Evolutionary conservation across 2,113 vertebrate species (phyloP), one percentile per base, ranked within the genome.

Genomic region (Pygoscelis adeliae): DNA sequence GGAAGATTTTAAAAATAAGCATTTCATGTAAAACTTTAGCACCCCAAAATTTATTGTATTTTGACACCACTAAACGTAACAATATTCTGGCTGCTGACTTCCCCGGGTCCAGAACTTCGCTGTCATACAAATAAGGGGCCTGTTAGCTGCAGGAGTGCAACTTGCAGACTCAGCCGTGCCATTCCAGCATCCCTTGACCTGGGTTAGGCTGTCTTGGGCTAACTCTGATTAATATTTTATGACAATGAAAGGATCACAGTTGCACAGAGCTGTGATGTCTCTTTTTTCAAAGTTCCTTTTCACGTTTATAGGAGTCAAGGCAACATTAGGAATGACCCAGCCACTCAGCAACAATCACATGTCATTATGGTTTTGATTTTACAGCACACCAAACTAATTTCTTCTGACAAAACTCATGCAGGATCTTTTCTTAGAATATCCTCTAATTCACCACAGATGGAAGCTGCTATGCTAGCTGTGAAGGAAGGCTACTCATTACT

Each of bases 331-430:
- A 94, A 66, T 89, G 90, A 89, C 93, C 91, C 91, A 97, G 89
- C 34, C 74, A 79, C 83, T 94, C 81, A 25, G 84, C 85, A 94
- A 50, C 26, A 63, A 92, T 96, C 85, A 40, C 71, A 86, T 63
- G 49, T 70, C 88, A 67, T 97, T 97, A 92, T 96, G 93, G 79
- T 93, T 98, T 95, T 94, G 91, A 96, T 97, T 97, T 97, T 83
- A 53, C 74, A 93, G 53, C 95, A 95, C 83, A 87, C 93, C 80
- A 86, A 96, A 92, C 71, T 87, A 97, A 97, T 97, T 94, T 95
- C 86, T 97, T 91, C 95, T 96, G 91, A 96, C 95, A 97, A 96
- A 97, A 93, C 81, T 76, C 71, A 79, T 63, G 77, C 89, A 77
- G 79, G 87, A 91, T 79, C 85, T 90, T 96, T 96, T 95, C 89